Conservation (phyloP, 2,797 vertebrate species). For the Distichodus sexfasciatus region DNA sequence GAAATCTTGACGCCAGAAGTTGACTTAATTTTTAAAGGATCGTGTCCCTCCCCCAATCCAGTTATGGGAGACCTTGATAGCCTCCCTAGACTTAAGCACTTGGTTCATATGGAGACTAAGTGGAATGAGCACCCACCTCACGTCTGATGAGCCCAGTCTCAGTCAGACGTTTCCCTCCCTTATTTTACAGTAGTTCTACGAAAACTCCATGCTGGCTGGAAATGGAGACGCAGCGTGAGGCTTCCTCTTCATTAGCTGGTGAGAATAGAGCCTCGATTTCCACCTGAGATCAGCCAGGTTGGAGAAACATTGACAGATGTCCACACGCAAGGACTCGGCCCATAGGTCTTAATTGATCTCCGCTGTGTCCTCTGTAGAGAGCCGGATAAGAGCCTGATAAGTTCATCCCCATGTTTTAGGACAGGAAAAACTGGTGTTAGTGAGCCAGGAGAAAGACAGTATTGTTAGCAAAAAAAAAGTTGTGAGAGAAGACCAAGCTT, state of each 20-base stretch:
- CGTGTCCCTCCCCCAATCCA: not conserved
- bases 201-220: not conserved
- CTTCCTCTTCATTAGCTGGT: conserved; percentile 1
- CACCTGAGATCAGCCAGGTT: conserved; percentile 20
- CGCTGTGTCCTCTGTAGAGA: not conserved
- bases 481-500: not conserved
- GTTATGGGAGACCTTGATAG: conserved; percentile 5
- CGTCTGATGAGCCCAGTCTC: not conserved
- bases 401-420: conserved; percentile 9
- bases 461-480: conserved; percentile 7
- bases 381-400: not conserved
- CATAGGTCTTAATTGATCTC: conserved; percentile 23
- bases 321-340: not conserved
- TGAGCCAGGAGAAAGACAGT: conserved; percentile 3
- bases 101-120: not conserved
- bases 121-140: conserved; percentile 9
- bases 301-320: conserved; percentile 31
- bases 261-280: conserved; percentile 25
- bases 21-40: conserved; percentile 5
- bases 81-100: not conserved
- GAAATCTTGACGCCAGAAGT: not conserved
- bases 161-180: not conserved
- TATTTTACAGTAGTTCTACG: not conserved
- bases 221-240: not conserved
- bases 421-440: conserved; percentile 25